phyloP scores from a whole-genome alignment of 2,113 vertebrate genomes.

The Eira barbara region DNA sequence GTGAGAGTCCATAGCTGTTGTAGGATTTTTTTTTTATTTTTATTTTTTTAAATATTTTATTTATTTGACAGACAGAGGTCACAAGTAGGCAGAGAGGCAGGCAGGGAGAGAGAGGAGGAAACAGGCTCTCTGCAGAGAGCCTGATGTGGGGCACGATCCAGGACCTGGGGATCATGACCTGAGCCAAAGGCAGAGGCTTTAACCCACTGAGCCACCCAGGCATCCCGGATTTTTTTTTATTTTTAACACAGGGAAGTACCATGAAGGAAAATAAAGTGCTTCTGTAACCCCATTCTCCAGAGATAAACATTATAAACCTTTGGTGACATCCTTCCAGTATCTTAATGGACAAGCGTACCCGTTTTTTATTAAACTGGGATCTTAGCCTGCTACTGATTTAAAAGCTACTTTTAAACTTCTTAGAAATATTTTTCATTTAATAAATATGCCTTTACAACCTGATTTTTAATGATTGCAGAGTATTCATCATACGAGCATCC shows the following conservation, averaged over 20 bases:
- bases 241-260: not conserved
- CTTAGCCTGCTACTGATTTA: not conserved
- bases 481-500: not conserved
- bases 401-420: not conserved
- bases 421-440: not conserved
- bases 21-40: not conserved
- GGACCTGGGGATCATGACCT: no score
- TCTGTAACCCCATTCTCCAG: not conserved
- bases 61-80: no score
- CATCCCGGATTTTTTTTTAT: not conserved
- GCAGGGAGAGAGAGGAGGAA: no score
- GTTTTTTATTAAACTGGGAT: not conserved
- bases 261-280: not conserved
- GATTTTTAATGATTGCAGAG: not conserved
- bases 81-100: no score
- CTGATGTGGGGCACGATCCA: no score
- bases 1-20: not conserved
- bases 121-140: no score
- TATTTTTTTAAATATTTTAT: no score
- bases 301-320: not conserved
- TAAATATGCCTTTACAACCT: not conserved
- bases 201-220: no score
- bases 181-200: no score
- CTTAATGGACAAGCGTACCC: not conserved
- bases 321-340: not conserved